These are phyloP conservation scores for Chesias legatella DNA, from an alignment of 2,888 invertebrate species.

Conservation along the genomic window DNA sequence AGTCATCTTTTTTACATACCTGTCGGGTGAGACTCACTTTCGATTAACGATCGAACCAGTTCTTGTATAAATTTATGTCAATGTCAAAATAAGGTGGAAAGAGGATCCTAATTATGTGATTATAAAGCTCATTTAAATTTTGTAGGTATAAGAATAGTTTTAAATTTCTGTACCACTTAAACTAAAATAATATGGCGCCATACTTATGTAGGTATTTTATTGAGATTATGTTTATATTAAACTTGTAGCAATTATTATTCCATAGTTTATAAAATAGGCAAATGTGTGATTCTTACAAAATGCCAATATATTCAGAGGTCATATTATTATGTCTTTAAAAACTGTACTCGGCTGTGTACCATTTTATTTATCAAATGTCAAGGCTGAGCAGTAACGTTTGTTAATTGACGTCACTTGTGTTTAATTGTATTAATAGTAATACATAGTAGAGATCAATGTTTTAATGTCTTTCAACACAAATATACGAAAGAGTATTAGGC, in stretches of 20 bases:
- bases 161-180: no score
- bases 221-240: no score
- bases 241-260: constrained; percentile 26
- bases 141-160: no score
- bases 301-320: constrained; percentile 58
- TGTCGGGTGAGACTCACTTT: constrained; percentile 52
- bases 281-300: constrained; percentile 42
- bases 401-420: constrained; percentile 18
- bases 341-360: constrained; percentile 28
- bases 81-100: constrained; percentile 61
- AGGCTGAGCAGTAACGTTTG: constrained; percentile 31
- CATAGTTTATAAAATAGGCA: constrained; percentile 40
- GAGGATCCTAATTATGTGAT: constrained; percentile 41
- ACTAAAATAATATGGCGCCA: no score
- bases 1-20: constrained; percentile 43
- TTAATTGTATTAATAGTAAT: no score
- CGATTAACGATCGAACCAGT: constrained; percentile 56
- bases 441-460: no score
- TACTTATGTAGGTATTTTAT: no score
- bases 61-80: constrained; percentile 61
- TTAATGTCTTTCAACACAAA: not conserved
- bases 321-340: constrained; percentile 34
- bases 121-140: no score
- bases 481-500: constrained; percentile 11
- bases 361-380: constrained; percentile 48